Evolutionary conservation across 2,888 invertebrate genomes (phyloP).

Genomic region (Syritta pipiens): DNA sequence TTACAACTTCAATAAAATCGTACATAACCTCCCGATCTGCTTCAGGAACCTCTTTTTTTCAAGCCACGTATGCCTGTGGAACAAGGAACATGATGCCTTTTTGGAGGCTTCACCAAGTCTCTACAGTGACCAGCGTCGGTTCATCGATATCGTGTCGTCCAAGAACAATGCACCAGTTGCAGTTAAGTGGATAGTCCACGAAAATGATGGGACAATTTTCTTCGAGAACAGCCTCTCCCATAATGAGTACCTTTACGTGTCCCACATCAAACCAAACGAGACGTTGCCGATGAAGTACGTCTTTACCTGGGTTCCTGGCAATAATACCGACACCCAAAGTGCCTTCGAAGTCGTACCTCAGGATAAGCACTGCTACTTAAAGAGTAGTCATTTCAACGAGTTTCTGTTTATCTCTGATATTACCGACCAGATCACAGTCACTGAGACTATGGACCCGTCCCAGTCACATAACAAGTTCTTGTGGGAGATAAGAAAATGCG

Average conservation of each 20-base stretch:
- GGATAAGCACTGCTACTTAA: not conserved
- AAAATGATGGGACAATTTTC: not conserved
- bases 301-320: not conserved
- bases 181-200: not conserved
- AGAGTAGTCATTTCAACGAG: not conserved
- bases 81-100: conserved; percentile 1
- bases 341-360: not conserved
- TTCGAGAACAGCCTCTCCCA: not conserved
- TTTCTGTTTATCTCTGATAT: not conserved
- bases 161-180: not conserved
- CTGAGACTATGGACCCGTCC: too few species aligned
- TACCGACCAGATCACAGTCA: too few species aligned
- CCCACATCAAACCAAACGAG: too few species aligned
- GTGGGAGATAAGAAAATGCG: too few species aligned
- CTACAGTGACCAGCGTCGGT: not conserved
- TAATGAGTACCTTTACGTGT: not conserved
- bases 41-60: conserved; percentile 10
- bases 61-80: conserved; percentile 13
- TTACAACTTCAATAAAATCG: too few species aligned
- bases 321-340: not conserved
- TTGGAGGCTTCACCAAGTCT: not conserved
- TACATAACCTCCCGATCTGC: not conserved
- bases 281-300: not conserved
- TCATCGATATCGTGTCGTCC: conserved; percentile 8
- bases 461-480: too few species aligned